These are phyloP conservation scores for Hemibagrus wyckioides DNA, from an alignment of 2,113 vertebrate species.

Conservation along the genomic window DNA sequence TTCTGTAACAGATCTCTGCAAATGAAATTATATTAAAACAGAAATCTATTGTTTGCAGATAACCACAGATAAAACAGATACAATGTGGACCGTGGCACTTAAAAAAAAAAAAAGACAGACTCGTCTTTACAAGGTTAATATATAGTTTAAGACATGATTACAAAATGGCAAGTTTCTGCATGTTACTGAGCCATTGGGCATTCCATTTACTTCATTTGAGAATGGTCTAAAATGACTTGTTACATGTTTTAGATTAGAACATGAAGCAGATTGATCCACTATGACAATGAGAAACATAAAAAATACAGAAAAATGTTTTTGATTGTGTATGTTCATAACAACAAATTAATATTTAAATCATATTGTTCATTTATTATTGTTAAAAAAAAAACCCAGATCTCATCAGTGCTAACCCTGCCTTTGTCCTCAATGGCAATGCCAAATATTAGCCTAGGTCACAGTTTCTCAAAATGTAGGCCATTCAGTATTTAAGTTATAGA, in stretches of 20 bases:
- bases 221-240: not conserved
- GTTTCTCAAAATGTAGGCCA: not conserved
- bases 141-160: not conserved
- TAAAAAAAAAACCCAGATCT: not conserved
- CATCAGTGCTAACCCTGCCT: not conserved
- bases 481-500: not conserved
- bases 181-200: not conserved
- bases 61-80: not conserved
- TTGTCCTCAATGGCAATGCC: not conserved
- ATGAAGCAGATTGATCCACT: not conserved
- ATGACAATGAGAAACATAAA: not conserved
- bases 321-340: not conserved
- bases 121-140: not conserved
- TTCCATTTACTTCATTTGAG: not conserved
- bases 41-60: not conserved
- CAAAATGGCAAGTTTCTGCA: not conserved
- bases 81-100: not conserved
- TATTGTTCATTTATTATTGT: not conserved
- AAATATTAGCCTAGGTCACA: not conserved
- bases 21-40: not conserved
- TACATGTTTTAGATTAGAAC: not conserved
- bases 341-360: not conserved
- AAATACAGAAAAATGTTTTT: not conserved
- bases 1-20: not conserved
- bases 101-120: not conserved